Percentiles rank a stretch among this genome's conserved stretches.
phyloP scores from a whole-genome alignment of 2,888 invertebrate genomes.

The Meghimatium bilineatum region DNA sequence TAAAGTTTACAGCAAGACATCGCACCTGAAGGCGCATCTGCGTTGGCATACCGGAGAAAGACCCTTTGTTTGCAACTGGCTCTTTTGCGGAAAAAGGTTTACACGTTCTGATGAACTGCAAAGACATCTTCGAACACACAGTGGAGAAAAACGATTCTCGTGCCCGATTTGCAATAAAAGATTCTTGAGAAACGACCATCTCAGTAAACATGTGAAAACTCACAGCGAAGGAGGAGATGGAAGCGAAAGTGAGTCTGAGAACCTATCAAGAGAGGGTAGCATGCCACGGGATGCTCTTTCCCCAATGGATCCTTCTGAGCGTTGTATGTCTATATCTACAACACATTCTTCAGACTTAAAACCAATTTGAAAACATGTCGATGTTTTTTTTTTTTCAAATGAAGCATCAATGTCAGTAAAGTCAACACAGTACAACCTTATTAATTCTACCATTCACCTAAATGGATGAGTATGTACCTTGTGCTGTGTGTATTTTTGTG shows the following conservation, averaged over 20 bases:
- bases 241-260: conserved; percentile 64
- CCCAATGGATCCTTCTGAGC: conserved; percentile 14
- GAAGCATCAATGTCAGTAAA: too few species aligned
- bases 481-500: too few species aligned
- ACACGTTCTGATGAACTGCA: conserved; percentile 97
- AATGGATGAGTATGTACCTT: too few species aligned
- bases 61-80: conserved; percentile 97
- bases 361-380: not conserved
- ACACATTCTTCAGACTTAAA: conserved; percentile 42
- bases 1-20: conserved; percentile 91
- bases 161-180: conserved; percentile 93
- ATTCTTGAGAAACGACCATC: conserved; percentile 94
- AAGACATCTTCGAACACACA: conserved; percentile 95
- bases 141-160: conserved; percentile 91
- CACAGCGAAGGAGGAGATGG: conserved; percentile 79
- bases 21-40: conserved; percentile 97
- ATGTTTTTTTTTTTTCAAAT: too few species aligned
- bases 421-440: too few species aligned
- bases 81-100: conserved; percentile 97
- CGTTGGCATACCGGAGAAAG: conserved; percentile 99
- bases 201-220: conserved; percentile 94
- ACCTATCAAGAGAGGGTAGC: conserved; percentile 56
- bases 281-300: conserved; percentile 39
- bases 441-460: too few species aligned
- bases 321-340: conserved; percentile 1